A percentile compares a stretch with the other conserved stretches of the same genome.
These are phyloP conservation scores for Mamestra brassicae DNA, from an alignment of 2,888 invertebrate genomes.

Conservation along the genomic window DNA sequence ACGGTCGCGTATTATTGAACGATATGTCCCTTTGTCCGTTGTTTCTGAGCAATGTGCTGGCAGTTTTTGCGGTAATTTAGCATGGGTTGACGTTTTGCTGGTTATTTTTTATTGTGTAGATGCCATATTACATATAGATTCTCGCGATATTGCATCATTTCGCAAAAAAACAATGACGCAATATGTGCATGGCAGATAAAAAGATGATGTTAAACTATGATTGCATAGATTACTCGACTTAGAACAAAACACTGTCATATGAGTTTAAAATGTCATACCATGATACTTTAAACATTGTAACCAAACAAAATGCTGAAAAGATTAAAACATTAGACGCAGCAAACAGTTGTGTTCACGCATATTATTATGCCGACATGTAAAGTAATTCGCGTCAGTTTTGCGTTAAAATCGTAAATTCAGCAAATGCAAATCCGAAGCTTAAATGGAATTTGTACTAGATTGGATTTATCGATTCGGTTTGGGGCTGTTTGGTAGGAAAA, in stretches of 20 bases:
- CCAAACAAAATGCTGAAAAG: constrained; percentile 4
- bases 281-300: neutral
- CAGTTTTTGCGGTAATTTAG: constrained; percentile 41
- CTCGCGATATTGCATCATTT: neutral
- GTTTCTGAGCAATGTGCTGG: constrained; percentile 33
- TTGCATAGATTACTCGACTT: neutral
- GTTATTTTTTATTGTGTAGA: constrained; percentile 21
- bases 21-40: constrained; percentile 57
- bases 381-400: constrained; percentile 41
- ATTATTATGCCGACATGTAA: constrained; percentile 38
- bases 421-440: constrained; percentile 60
- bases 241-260: constrained; percentile 1
- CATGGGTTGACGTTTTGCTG: neutral
- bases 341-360: constrained; percentile 35
- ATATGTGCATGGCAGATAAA: neutral
- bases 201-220: neutral
- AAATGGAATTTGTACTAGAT: constrained; percentile 60
- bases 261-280: neutral
- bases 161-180: neutral
- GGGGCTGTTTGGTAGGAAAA: constrained; percentile 50
- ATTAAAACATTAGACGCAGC: constrained; percentile 9
- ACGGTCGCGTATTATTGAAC: constrained; percentile 61
- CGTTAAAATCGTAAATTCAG: constrained; percentile 50
- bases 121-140: neutral
- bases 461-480: constrained; percentile 60